Evolutionary conservation across 2,113 vertebrate species (phyloP), one percentile per base, ranked within the genome.

Genomic region (Embiotoca jacksoni): DNA sequence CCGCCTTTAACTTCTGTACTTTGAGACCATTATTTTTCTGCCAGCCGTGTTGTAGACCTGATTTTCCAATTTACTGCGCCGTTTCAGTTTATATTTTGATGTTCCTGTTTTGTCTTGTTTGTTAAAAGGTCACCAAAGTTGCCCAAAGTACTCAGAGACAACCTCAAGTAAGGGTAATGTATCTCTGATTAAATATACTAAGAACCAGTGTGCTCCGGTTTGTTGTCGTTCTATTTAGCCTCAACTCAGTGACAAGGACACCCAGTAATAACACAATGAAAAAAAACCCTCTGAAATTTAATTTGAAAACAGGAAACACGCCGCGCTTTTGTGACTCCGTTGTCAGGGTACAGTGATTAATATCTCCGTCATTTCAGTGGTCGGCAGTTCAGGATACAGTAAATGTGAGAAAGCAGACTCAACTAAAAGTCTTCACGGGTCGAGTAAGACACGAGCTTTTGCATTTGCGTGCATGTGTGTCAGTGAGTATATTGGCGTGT

Each of bases 391-490:
- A 1, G 8, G n/a, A 44, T 3, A 11, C 4, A 32, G 30, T 47
- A 39, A 35, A 36, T 6, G 10, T n/a, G 72, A 37, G 11, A 65
- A 66, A 60, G 4, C 6, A 32, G 7, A 37, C 15, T 15, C 9
- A 4, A 36, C 30, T n/a, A 7, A 30, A 61, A 36, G n/a, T 52
- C 36, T n/a, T 44, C 30, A 15, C 14, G 44, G 35, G 63, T 7
- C 6, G 7, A 6, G 9, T 8, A 33, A 50, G 35, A 70, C 10
- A 2, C 14, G 7, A 14, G 2, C 23, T 23, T 35, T 15, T 70
- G 65, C 35, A 31, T 68, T 80, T 41, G 23, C 23, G 36, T 61
- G 47, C 37, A 46, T 57, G 33, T 81, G 69, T 59, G 75, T 87
- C 54, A 70, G 70, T 60, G 36, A 47, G 50, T 3, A 71, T 10